phyloP scores from a whole-genome alignment of 2,797 vertebrate species.

The Vipera ursinii region DNA sequence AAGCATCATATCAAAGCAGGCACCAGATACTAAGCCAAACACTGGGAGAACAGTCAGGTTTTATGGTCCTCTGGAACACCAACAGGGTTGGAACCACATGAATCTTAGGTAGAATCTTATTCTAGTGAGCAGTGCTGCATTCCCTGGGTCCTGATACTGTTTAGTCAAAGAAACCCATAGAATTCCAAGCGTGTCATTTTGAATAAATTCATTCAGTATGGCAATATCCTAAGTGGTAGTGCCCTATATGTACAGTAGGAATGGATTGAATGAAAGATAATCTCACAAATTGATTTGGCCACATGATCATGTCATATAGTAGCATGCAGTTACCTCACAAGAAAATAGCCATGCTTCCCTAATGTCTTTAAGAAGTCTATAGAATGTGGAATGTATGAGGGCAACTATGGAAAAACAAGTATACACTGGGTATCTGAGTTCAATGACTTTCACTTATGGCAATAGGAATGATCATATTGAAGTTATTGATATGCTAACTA shows the following conservation, averaged over 20 bases:
- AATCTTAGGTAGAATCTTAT: background rate
- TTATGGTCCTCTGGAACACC: background rate
- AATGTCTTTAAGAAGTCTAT: background rate
- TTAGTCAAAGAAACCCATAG: background rate
- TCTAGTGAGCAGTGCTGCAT: background rate
- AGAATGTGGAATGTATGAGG: background rate
- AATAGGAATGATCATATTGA: background rate
- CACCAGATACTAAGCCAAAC: background rate
- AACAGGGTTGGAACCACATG: background rate
- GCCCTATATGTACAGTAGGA: background rate
- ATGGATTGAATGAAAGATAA: background rate
- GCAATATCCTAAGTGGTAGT: background rate
- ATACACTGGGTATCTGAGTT: background rate
- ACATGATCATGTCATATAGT: background rate
- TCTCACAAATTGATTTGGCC: background rate
- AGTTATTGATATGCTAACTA: too few relatives aligned
- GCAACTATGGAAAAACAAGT: background rate
- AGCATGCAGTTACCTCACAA: background rate
- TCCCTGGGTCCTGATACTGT: background rate
- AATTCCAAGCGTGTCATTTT: background rate
- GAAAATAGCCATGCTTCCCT: background rate
- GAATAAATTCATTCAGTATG: background rate
- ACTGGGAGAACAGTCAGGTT: background rate
- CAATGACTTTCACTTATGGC: background rate
- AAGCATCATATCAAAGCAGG: background rate